Evolutionary conservation across 53 echinoderm and acorn worm genomes (phyloP), one percentile per base, ranked within the genome.

Genomic region (Holothuria scabra): DNA sequence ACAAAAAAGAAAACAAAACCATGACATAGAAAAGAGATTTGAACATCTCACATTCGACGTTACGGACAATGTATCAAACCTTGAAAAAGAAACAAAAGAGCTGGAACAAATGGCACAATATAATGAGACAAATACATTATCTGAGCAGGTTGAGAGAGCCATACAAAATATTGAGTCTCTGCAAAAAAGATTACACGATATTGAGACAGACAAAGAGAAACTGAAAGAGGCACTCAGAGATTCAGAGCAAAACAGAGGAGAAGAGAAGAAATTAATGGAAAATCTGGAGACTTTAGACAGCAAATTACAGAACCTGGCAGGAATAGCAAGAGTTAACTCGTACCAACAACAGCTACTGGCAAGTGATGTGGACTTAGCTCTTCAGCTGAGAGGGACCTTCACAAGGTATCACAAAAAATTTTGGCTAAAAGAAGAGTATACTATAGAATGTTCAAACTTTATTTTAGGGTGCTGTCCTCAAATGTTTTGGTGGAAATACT

Each of bases 331-430:
- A 55, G 57, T 82, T 18, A 64, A 88, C 49, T 86, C 93, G 24
- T 88, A 93, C 58, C 88, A 87, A 38, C 88, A 90, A 33, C 60
- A 83, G 22, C 49, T 92, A 13, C 86, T 88, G 37, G 59, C 80
- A 25, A 86, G 88, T 35, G 92, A 95, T 70, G 59, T 95, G 65
- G 76, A 87, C 28, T 84, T 92, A 2, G 92, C 93, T 67, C 56
- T 95, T 62, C 85, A 90, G 48, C 26, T 95, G 35, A 84, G 88
- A 37, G 90, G 85, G 31, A 79, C 83, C 11, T 83, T 92, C 28
- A 83, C 75, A 30, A 88, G 92, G 95, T 95, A 66, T 19, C 32
- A 67, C 16, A 3, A 8, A 1, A 52, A 52, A 16, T 48, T 52
- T 52, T 52, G 4, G 14, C 16, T 14, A 52, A 8, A 8, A 52